These are phyloP conservation scores for Dicyrtomina minuta DNA, from an alignment of 2,888 invertebrate species.

Conservation along the genomic window DNA sequence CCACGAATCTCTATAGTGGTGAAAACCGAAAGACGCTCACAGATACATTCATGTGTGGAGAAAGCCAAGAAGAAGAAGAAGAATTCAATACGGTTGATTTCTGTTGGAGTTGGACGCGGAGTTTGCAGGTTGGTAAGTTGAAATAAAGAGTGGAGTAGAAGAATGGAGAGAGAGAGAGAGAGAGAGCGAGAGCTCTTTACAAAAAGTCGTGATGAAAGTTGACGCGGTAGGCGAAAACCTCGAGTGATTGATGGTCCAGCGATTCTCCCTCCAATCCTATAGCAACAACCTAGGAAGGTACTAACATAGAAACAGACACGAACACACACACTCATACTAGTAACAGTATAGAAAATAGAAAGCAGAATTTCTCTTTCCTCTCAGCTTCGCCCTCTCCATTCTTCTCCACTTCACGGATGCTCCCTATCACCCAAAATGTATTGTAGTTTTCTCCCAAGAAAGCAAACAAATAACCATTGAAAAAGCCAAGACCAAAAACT, in stretches of 20 bases:
- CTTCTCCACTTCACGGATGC: background rate
- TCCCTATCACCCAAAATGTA: conserved; percentile 11
- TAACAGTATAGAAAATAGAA: too few relatives aligned
- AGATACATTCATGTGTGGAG: background rate
- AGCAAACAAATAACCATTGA: conserved; percentile 20
- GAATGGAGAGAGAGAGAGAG: conserved; percentile 2
- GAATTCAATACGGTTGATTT: background rate
- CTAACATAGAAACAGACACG: background rate
- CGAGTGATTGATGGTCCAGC: conserved; percentile 51
- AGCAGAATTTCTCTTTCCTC: background rate
- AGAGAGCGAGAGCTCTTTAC: conserved; percentile 10
- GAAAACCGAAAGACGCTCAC: background rate
- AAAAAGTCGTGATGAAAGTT: conserved; percentile 44
- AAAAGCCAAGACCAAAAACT: conserved; percentile 7
- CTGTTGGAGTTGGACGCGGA: background rate
- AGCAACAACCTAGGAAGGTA: too few relatives aligned
- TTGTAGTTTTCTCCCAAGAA: conserved; percentile 13
- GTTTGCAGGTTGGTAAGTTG: background rate
- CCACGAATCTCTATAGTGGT: background rate
- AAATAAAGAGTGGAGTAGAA: background rate
- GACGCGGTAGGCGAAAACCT: conserved; percentile 46
- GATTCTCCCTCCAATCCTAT: conserved; percentile 28
- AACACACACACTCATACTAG: background rate
- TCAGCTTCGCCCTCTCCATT: too few relatives aligned
- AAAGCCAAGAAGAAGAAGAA: background rate